Percentiles rank a stretch among this genome's conserved stretches.
phyloP scores from a whole-genome alignment of 2,888 invertebrate species.

The Caenorhabditis virilis region DNA sequence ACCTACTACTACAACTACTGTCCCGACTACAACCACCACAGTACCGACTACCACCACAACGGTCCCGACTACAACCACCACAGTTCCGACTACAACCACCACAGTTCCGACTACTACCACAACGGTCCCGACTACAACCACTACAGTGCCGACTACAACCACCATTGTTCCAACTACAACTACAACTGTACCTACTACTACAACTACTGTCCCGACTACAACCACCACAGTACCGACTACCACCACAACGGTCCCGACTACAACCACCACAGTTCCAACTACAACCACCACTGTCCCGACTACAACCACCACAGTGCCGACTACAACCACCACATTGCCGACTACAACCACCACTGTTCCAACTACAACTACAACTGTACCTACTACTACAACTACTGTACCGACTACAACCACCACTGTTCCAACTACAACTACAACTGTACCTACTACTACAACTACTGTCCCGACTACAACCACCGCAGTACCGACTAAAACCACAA shows the following conservation, averaged over 20 bases:
- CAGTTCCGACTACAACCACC: background rate
- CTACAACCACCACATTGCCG: background rate
- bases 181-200: background rate
- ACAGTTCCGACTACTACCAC: background rate
- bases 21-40: background rate
- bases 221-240: background rate
- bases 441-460: background rate
- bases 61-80: background rate
- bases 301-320: background rate
- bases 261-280: slow-evolving; percentile 1
- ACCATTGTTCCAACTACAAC: background rate
- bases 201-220: background rate
- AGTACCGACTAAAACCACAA: background rate
- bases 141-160: background rate
- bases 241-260: background rate
- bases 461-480: background rate
- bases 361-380: background rate
- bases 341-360: background rate
- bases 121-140: background rate
- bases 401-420: slow-evolving; percentile 4
- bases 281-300: background rate
- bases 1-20: background rate
- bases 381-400: background rate
- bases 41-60: background rate
- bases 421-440: background rate